phyloP scores from a whole-genome alignment of 2,113 vertebrate species.

The pig (Sus scrofa) region DNA sequence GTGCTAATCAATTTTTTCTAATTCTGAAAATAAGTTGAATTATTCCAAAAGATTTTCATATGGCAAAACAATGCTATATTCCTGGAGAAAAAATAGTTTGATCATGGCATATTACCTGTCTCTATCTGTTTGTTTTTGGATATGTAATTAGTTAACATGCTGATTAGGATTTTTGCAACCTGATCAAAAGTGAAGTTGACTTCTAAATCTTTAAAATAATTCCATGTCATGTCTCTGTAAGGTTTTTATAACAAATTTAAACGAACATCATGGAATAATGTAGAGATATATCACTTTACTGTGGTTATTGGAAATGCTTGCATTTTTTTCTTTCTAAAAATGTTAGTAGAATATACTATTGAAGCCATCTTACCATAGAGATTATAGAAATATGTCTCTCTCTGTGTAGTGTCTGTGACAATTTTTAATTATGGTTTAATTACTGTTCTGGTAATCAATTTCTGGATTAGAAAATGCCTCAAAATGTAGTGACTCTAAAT shows the following conservation, averaged over 20 bases:
- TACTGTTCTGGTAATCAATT: background rate
- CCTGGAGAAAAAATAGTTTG: background rate
- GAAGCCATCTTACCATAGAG: background rate
- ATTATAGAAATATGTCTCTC: background rate
- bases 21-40: background rate
- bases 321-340: background rate
- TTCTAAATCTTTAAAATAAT: background rate
- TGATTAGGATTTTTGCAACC: background rate
- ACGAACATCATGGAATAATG: background rate
- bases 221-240: background rate
- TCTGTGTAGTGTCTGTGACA: background rate
- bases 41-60: background rate
- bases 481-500: background rate
- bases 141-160: background rate
- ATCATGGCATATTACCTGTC: background rate
- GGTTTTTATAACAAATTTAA: background rate
- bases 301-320: background rate
- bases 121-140: background rate
- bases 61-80: background rate
- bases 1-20: background rate
- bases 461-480: background rate
- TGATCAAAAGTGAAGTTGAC: background rate
- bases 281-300: background rate
- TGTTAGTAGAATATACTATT: background rate
- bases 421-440: conserved; percentile 21